A percentile compares a stretch with the other conserved stretches of the same genome.
These are phyloP conservation scores for Microtus oregoni DNA, from an alignment of 2,113 vertebrate genomes.

Conservation along the genomic window DNA sequence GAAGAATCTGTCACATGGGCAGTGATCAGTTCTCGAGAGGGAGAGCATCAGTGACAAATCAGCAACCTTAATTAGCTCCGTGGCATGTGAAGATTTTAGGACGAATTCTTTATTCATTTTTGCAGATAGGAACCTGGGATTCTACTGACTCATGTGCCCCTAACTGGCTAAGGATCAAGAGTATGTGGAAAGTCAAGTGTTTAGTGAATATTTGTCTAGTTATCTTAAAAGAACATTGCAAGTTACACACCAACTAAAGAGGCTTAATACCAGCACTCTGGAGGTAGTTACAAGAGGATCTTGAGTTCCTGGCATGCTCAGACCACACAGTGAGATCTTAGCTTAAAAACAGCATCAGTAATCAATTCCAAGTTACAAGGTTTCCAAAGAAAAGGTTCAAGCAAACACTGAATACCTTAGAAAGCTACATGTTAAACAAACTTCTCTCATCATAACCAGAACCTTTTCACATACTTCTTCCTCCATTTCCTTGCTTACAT, in stretches of 20 bases:
- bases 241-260: neutral
- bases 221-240: slow-evolving; percentile 16
- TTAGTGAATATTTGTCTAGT: neutral
- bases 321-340: neutral
- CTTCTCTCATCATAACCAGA: neutral
- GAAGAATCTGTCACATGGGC: neutral
- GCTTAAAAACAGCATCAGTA: neutral
- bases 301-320: neutral
- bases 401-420: neutral
- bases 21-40: neutral
- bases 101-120: neutral
- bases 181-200: neutral
- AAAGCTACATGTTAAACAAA: neutral
- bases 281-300: neutral
- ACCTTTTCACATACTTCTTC: neutral
- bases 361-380: neutral
- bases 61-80: neutral
- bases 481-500: neutral
- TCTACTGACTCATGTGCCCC: neutral
- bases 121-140: slow-evolving; percentile 29
- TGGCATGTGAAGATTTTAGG: neutral
- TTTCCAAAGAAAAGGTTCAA: neutral
- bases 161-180: neutral
- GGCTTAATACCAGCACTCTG: neutral
- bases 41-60: neutral